Base-by-base conservation (phyloP, 2,113 vertebrate genomes). In the Astur gentilis region DNA sequence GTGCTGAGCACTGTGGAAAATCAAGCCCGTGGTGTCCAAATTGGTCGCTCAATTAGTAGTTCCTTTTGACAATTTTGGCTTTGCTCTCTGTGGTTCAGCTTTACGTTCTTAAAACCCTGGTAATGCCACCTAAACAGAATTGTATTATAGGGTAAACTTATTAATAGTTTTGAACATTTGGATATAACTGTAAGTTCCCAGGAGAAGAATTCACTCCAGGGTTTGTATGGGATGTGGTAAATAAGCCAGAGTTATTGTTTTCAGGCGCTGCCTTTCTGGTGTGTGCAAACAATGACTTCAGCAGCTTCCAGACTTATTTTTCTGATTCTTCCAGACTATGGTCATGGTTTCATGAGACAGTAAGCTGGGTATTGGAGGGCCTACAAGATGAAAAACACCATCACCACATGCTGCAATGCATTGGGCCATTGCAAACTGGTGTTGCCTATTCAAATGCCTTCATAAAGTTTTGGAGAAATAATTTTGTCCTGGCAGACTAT, bases 261-360 rank as follows among this genome's bases (percentile, higher is more conserved):
- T 95, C 96, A 92, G 85, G 90, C 93, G 1, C 96, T 97, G 96
- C 95, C 87, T 96, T 96, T 97, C 95, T 97, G 96, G 96, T 97
- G 96, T 96, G 96, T 96, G 96, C 96, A 97, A 97, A 97, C 96
- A 97, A 97, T 97, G 96, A 96, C 96, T 97, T 94, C 96, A 97
- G 95, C 95, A 97, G 96, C 96, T 95, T 96, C 95, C 95, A 97
- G 96, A 93, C 94, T 97, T 97, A 95, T 97, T 95, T 97, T 97
- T 96, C 94, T 95, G 93, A 96, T 97, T 96, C 96, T 96, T 97
- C 92, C 88, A 96, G 67, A 65, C 92, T 92, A 93, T 92, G 96
- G 95, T 96, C 92, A 94, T 95, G 95, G 95, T 94, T 96, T 94
- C 92, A 87, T 90, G 93, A 95, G 92, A 88, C 95, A 93, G 77